phyloP scores from a whole-genome alignment of 2,888 invertebrate genomes.

The Chesias legatella region DNA sequence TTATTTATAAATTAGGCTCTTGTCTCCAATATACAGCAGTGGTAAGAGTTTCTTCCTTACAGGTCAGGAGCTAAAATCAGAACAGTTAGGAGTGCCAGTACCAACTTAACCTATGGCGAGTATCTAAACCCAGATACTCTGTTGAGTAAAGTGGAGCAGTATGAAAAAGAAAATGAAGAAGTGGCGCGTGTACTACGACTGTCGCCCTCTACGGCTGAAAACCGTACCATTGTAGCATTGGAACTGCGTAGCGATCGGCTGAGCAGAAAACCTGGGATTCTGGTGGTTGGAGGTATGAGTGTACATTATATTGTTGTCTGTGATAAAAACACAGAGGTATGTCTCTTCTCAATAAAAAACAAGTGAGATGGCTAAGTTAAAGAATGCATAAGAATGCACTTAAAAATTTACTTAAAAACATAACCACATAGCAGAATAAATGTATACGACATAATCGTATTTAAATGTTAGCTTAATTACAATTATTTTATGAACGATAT shows the following conservation, averaged over 20 bases:
- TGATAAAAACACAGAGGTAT: neutral
- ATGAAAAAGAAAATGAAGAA: constrained; percentile 45
- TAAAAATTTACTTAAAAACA: too few relatives aligned
- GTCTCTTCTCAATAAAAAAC: too few relatives aligned
- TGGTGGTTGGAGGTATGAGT: constrained; percentile 59
- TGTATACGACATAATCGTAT: too few relatives aligned
- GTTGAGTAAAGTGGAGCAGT: constrained; percentile 31
- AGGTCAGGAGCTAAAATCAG: constrained; percentile 67
- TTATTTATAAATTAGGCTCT: too few relatives aligned
- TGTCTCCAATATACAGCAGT: too few relatives aligned
- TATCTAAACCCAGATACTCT: constrained; percentile 46
- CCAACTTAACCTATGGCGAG: constrained; percentile 33
- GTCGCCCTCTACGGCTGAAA: constrained; percentile 48
- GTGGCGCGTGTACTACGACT: constrained; percentile 45
- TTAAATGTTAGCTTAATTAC: too few relatives aligned
- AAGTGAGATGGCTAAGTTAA: too few relatives aligned
- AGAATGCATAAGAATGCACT: too few relatives aligned
- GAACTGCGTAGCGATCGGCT: constrained; percentile 61
- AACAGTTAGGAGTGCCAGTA: constrained; percentile 41
- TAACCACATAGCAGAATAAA: too few relatives aligned
- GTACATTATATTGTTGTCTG: neutral
- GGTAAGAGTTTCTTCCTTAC: neutral
- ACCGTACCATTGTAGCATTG: constrained; percentile 56
- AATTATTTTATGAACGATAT: too few relatives aligned
- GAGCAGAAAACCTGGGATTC: constrained; percentile 65